These are phyloP conservation scores for Dascyllus trimaculatus DNA, from an alignment of 2,113 vertebrate genomes.

Conservation along the genomic window DNA sequence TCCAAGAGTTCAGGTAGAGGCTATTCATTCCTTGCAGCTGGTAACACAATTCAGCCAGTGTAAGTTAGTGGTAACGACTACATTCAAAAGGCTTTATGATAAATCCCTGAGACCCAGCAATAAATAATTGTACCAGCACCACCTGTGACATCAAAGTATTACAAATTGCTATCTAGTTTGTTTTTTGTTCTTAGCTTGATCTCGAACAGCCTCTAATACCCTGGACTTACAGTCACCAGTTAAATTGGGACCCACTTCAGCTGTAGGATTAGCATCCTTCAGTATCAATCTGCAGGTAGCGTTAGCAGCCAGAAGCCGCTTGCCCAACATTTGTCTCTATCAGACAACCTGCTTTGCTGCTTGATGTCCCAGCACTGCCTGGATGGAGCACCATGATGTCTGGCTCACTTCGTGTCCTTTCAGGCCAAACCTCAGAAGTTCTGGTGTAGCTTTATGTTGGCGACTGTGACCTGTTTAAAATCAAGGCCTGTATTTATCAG, in stretches of 20 bases:
- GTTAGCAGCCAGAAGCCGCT: background rate
- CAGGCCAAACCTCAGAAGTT: background rate
- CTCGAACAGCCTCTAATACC: slow-evolving; percentile 2
- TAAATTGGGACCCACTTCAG: background rate
- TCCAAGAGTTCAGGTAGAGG: background rate
- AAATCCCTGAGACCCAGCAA: background rate
- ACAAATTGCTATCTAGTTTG: background rate
- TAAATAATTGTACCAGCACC: slow-evolving; percentile 1
- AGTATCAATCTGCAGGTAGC: slow-evolving; percentile 1
- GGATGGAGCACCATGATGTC: background rate
- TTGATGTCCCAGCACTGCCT: background rate
- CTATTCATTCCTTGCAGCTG: background rate
- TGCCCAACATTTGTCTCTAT: background rate
- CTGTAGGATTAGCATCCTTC: slow-evolving; percentile 3
- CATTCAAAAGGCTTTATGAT: background rate
- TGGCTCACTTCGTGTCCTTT: background rate
- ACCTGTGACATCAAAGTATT: background rate
- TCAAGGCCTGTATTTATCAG: background rate
- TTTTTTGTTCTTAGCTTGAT: background rate
- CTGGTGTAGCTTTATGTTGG: background rate
- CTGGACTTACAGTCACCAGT: background rate
- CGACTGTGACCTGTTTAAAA: background rate
- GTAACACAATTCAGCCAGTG: no score
- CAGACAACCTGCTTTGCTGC: background rate
- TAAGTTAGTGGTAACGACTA: background rate